A percentile compares a stretch with the other conserved stretches of the same genome.
These are phyloP conservation scores for Caenorhabditis becei DNA, from an alignment of 2,888 invertebrate species.

Conservation along the genomic window DNA sequence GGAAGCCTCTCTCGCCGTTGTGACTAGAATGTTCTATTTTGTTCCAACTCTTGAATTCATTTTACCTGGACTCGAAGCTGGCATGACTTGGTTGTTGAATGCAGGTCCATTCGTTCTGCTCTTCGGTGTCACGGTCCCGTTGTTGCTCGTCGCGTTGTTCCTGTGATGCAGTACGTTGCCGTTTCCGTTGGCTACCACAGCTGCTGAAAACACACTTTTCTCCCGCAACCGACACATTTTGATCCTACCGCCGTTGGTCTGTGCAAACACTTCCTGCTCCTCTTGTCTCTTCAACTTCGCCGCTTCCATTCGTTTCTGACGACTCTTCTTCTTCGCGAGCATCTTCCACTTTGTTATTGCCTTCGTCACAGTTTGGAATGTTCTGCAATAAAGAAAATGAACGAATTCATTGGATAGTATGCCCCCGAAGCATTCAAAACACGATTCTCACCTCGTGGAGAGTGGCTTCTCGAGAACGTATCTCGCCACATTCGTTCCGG, in stretches of 20 bases:
- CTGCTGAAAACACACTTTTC: background rate
- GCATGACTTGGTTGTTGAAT: conserved; percentile 50
- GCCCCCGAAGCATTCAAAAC: background rate
- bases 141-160: conserved; percentile 25
- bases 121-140: conserved; percentile 24
- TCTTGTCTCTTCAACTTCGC: conserved; percentile 62
- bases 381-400: conserved; percentile 56
- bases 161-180: conserved; percentile 53
- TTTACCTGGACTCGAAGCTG: conserved; percentile 37
- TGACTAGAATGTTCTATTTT: conserved; percentile 22
- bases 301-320: conserved; percentile 65
- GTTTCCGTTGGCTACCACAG: conserved; percentile 34
- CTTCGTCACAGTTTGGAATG: conserved; percentile 77
- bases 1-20: conserved; percentile 20
- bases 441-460: conserved; percentile 71
- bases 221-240: conserved; percentile 11
- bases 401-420: background rate
- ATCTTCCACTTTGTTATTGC: conserved; percentile 77
- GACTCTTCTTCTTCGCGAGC: conserved; percentile 71
- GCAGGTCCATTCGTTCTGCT: conserved; percentile 34
- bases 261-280: conserved; percentile 48
- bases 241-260: conserved; percentile 48
- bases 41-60: background rate
- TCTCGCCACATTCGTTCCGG: conserved; percentile 74
- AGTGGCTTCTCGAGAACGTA: conserved; percentile 74